Evolutionary conservation across 2,888 invertebrate genomes (phyloP), one percentile per base, ranked within the genome.

Genomic region (Phoronis australis): DNA sequence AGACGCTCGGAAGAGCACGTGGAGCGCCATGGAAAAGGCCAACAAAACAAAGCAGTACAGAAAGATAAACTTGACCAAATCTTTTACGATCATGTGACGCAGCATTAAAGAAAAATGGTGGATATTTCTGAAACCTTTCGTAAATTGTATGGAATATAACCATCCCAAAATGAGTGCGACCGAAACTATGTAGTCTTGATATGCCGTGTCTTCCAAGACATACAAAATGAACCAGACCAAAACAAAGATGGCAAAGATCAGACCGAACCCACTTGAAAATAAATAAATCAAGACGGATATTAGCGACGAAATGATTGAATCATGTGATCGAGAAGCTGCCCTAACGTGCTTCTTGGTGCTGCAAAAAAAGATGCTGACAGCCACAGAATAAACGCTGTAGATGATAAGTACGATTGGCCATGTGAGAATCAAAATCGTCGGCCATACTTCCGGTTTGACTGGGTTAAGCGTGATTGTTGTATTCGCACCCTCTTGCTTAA

Each of bases 41-140:
- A 73, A 47, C 24, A 73, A 55, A 12, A 75, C 66, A 49, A 72
- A 71, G 24, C 65, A 37, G 51, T 72, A 75, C 42, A 75, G 63
- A 26, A 73, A 59, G 5, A 73, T 42, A 50, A 74, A 74, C 15
- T 69, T 57, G 4, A 63, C 48, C 15, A 72, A 62, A 53, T 75
- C 73, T n/a, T 64, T 49, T 42, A 70, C 42, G 31, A 75, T 64
- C 65, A 75, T 75, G 50, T 67, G 66, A 53, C 64, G 55, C 15
- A 75, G 56, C 70, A 75, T 69, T 25, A 64, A 57, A 58, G 69
- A 69, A 50, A 72, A 73, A 45, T 68, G 68, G 53, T 73, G 69
- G 31, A 75, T 65, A 1, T 60, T 52, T 48, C 66, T 64, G 45
- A 74, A 69, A 5, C 73, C 75, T 18, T 68, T 56, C 1, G 73